Conservation (phyloP, 2,888 invertebrate genomes). For the Habrosyne pyritoides region DNA sequence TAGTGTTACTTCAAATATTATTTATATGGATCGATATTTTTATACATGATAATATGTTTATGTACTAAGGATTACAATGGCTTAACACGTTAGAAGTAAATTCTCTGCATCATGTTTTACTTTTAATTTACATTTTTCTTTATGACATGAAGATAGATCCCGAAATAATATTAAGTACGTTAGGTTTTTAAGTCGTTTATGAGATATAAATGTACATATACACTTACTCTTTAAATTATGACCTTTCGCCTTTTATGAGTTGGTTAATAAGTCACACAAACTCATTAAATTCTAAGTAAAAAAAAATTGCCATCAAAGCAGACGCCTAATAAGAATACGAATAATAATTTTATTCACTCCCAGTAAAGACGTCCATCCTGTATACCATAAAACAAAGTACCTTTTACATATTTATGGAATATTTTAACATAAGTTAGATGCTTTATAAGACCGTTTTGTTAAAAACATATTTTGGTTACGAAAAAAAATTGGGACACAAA, state of each 20-base stretch:
- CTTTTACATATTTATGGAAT: constrained; percentile 10
- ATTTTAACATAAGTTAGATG: constrained; percentile 6
- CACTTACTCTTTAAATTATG: too few species aligned
- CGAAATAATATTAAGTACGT: too few species aligned
- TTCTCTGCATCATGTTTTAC: too few species aligned
- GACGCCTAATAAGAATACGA: not conserved
- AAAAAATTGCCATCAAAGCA: not conserved
- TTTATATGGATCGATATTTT: too few species aligned
- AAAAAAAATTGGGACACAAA: not conserved
- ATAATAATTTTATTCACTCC: not conserved
- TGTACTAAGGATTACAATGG: too few species aligned
- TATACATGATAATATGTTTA: too few species aligned
- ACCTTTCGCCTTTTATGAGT: not conserved
- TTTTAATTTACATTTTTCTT: too few species aligned
- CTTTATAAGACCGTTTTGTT: not conserved
- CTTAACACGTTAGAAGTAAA: too few species aligned
- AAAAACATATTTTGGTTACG: not conserved
- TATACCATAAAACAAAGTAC: constrained; percentile 7
- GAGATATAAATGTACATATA: too few species aligned
- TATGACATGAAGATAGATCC: too few species aligned
- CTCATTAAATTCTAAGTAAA: not conserved
- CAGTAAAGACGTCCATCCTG: constrained; percentile 2
- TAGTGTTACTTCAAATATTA: too few species aligned
- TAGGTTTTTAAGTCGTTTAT: too few species aligned
- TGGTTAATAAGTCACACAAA: not conserved